Conservation (phyloP, 2,888 invertebrate genomes). For the Amaurobius ferox region DNA sequence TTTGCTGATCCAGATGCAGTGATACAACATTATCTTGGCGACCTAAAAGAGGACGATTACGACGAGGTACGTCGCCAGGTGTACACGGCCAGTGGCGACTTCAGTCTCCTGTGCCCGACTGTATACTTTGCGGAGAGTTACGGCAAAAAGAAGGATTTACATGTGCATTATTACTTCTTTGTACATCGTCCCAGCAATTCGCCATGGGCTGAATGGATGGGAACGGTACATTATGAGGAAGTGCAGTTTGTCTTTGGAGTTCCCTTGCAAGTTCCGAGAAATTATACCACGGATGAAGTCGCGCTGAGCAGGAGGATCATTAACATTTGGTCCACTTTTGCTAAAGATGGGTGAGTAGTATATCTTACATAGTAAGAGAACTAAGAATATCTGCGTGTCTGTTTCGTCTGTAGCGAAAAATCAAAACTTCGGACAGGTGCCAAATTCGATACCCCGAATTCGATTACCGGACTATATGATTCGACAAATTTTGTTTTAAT, state of each 20-base stretch:
- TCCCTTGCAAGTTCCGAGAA: conserved; percentile 14
- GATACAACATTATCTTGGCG: conserved; percentile 17
- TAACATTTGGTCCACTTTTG: conserved; percentile 19
- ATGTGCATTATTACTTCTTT: conserved; percentile 57
- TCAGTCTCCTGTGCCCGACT: conserved; percentile 43
- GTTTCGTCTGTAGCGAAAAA: no score
- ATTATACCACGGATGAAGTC: background rate
- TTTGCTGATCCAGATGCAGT: background rate
- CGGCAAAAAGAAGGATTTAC: no score
- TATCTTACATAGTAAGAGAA: no score
- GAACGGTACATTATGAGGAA: conserved; percentile 52
- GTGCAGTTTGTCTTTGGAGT: conserved; percentile 58
- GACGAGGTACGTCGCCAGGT: conserved; percentile 3
- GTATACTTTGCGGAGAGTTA: conserved; percentile 58
- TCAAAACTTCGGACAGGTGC: no score
- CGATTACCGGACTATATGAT: no score
- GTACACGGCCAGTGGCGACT: conserved; percentile 34
- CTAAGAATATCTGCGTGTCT: no score
- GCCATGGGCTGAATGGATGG: conserved; percentile 59
- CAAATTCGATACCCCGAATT: no score
- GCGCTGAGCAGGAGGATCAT: conserved; percentile 1
- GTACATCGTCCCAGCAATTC: conserved; percentile 49
- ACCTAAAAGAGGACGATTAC: background rate
- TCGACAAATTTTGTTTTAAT: no score
- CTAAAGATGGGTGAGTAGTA: conserved; percentile 27